These are phyloP conservation scores for Drosophila diplacantha DNA, from an alignment of 2,888 invertebrate species.

Conservation along the genomic window DNA sequence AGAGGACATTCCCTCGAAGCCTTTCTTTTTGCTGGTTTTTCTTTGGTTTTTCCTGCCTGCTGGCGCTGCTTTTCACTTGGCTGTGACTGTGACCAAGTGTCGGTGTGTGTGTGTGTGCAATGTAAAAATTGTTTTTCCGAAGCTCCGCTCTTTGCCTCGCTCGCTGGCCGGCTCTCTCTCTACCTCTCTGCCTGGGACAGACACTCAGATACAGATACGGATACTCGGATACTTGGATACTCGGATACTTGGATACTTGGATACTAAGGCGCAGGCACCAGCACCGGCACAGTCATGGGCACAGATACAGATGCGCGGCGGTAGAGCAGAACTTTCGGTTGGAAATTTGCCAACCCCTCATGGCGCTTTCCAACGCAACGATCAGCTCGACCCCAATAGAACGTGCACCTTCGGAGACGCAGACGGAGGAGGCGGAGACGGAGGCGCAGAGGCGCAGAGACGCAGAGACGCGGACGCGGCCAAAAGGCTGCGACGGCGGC, in stretches of 20 bases:
- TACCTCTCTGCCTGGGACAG: conserved; percentile 6
- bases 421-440: background rate
- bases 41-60: conserved; percentile 7
- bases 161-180: conserved; percentile 3
- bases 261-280: conserved; percentile 1
- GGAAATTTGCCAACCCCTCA: conserved; percentile 67
- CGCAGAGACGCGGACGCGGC: conserved; percentile 35
- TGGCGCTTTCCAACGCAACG: conserved; percentile 58
- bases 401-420: background rate
- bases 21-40: conserved; percentile 3
- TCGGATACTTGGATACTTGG: background rate
- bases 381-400: conserved; percentile 66
- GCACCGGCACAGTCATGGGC: conserved; percentile 7
- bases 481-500: conserved; percentile 67
- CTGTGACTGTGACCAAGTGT: conserved; percentile 14
- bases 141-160: conserved; percentile 55
- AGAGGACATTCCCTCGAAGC: background rate
- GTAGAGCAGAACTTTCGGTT: conserved; percentile 59
- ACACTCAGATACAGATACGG: conserved; percentile 21
- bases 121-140: conserved; percentile 46
- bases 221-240: conserved; percentile 8
- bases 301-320: conserved; percentile 17
- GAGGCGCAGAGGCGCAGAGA: conserved; percentile 4
- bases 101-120: conserved; percentile 6
- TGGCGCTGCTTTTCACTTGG: conserved; percentile 23